phyloP scores from a whole-genome alignment of 2,797 vertebrate species.

The Cyclopterus lumpus region DNA sequence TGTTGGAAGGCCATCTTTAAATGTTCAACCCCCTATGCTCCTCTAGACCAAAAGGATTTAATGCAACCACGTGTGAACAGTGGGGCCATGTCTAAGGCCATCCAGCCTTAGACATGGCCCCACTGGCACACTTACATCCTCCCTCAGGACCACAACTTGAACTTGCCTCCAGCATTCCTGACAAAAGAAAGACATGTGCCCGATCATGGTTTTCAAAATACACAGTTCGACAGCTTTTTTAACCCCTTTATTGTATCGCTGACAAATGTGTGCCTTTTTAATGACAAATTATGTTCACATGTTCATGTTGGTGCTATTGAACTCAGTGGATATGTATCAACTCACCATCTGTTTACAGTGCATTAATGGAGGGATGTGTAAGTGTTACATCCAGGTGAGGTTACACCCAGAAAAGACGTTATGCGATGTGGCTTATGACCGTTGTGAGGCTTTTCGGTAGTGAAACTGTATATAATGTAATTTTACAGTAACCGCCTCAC shows the following conservation, averaged over 20 bases:
- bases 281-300: constrained; percentile 15
- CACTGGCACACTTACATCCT: constrained; percentile 50
- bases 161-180: constrained; percentile 33
- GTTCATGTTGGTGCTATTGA: constrained; percentile 51
- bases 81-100: background rate
- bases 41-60: constrained; percentile 43
- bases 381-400: constrained; percentile 30
- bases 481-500: constrained; percentile 27
- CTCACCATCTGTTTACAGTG: constrained; percentile 42
- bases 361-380: constrained; percentile 19
- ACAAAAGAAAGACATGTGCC: constrained; percentile 19
- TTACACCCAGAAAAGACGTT: constrained; percentile 14
- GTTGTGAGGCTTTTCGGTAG: constrained; percentile 8
- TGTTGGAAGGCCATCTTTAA: constrained; percentile 9
- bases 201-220: constrained; percentile 1
- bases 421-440: background rate
- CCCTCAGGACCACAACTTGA: constrained; percentile 21
- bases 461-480: constrained; percentile 26
- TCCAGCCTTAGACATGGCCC: no score
- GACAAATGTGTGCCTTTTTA: constrained; percentile 56
- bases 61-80: constrained; percentile 42
- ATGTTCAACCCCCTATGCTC: background rate
- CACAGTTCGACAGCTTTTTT: background rate
- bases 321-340: constrained; percentile 35
- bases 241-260: constrained; percentile 9